Conservation (phyloP, 2,888 invertebrate genomes). For the Plutella xylostella region DNA sequence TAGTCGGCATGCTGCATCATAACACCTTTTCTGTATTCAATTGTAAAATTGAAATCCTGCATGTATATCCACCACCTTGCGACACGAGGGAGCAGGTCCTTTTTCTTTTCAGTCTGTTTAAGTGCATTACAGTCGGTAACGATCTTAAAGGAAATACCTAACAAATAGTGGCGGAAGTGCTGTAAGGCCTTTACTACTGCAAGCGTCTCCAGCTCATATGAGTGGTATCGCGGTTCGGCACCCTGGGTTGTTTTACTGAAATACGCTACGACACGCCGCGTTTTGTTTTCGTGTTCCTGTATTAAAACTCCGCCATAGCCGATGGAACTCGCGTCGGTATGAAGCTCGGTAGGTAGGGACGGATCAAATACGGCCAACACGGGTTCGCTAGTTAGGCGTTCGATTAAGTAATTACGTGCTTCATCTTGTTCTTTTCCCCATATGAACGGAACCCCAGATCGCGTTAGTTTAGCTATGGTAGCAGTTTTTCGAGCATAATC, state of each 20-base stretch:
- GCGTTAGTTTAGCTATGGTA: slow-evolving; percentile 9
- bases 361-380: slow-evolving; percentile 17
- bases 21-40: slow-evolving; percentile 18
- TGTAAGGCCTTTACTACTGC: slow-evolving; percentile 11
- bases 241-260: slow-evolving; percentile 9
- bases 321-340: slow-evolving; percentile 20
- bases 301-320: slow-evolving; percentile 20
- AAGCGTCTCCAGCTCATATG: slow-evolving; percentile 26
- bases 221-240: slow-evolving; percentile 6
- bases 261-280: slow-evolving; percentile 5
- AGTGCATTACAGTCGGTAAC: slow-evolving; percentile 30
- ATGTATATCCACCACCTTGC: slow-evolving; percentile 28
- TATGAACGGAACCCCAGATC: slow-evolving; percentile 10
- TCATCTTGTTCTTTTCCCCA: slow-evolving; percentile 6
- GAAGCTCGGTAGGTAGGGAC: slow-evolving; percentile 18
- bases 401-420: neutral
- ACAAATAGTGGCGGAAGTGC: slow-evolving; percentile 13
- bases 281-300: slow-evolving; percentile 12
- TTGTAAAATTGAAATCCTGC: slow-evolving; percentile 19
- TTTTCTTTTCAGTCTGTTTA: slow-evolving; percentile 22
- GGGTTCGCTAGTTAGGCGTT: slow-evolving; percentile 9
- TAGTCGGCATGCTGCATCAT: slow-evolving; percentile 25
- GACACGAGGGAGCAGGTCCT: slow-evolving; percentile 25
- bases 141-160: slow-evolving; percentile 17
- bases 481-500: slow-evolving; percentile 3